Conservation (phyloP, 2,113 vertebrate species). For the Phasianus colchicus region DNA sequence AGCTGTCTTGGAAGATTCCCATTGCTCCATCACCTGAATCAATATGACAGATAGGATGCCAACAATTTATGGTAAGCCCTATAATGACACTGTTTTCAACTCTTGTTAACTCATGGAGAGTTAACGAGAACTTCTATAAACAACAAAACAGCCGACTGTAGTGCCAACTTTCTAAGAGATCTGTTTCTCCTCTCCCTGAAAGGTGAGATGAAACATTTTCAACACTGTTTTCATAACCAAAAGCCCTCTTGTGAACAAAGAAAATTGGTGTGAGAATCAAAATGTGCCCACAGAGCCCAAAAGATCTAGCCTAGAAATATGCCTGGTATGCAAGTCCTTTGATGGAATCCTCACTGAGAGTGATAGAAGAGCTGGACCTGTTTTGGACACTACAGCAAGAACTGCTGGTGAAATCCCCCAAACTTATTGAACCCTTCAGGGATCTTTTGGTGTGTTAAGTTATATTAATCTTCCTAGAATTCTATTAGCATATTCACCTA, state of each 20-base stretch:
- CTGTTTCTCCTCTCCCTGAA: neutral
- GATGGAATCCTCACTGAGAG: neutral
- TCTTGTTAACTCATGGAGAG: neutral
- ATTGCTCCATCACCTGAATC: neutral
- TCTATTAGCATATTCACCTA: conserved; percentile 59
- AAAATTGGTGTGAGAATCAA: neutral
- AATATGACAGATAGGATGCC: neutral
- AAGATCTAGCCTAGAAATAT: neutral
- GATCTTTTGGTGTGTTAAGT: neutral
- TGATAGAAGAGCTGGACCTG: neutral
- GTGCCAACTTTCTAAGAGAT: neutral
- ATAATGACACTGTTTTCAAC: neutral
- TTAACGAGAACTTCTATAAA: neutral
- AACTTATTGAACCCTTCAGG: neutral
- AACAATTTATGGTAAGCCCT: neutral
- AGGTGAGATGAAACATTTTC: neutral
- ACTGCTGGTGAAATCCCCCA: neutral
- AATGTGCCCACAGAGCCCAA: neutral
- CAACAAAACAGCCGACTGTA: neutral
- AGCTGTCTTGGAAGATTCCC: neutral
- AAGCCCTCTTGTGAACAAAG: neutral
- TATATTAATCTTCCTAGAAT: conserved; percentile 4
- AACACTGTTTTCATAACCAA: neutral
- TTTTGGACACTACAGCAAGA: neutral
- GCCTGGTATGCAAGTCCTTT: neutral